These are phyloP conservation scores for Chaunax sp. DNA, from an alignment of 2,797 vertebrate species.

Conservation along the genomic window DNA sequence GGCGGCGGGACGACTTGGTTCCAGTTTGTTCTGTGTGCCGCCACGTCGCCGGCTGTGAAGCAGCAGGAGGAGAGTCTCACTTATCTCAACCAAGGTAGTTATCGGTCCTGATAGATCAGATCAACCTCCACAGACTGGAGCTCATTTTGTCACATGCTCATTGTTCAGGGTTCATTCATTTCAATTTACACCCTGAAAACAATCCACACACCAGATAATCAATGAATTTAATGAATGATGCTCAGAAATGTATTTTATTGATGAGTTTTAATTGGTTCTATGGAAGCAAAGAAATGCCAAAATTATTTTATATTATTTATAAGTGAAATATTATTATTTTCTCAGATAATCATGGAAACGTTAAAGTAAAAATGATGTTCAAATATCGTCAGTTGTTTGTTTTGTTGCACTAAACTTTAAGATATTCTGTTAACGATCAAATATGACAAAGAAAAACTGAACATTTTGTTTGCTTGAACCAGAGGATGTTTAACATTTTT, in stretches of 20 bases:
- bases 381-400: too few species aligned
- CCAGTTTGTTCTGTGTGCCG: slow-evolving; percentile 90
- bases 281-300: slow-evolving; percentile 8
- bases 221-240: too few species aligned
- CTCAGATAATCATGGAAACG: neutral
- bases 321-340: neutral
- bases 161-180: too few species aligned
- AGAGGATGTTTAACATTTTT: too few species aligned
- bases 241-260: neutral
- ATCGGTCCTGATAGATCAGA: slow-evolving; percentile 14
- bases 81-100: slow-evolving; percentile 96
- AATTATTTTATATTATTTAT: neutral
- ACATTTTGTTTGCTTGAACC: too few species aligned
- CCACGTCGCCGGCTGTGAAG: slow-evolving; percentile 93
- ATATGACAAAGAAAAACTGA: too few species aligned
- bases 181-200: too few species aligned
- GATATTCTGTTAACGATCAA: too few species aligned
- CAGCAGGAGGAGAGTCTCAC: slow-evolving; percentile 94
- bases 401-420: too few species aligned
- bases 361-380: too few species aligned
- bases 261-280: neutral
- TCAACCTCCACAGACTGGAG: slow-evolving; percentile 30
- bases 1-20: slow-evolving; percentile 84
- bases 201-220: too few species aligned
- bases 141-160: slow-evolving; percentile 37